Evolutionary conservation across 2,888 invertebrate genomes (phyloP), one percentile per base, ranked within the genome.

Genomic region (Microplitis manilae): DNA sequence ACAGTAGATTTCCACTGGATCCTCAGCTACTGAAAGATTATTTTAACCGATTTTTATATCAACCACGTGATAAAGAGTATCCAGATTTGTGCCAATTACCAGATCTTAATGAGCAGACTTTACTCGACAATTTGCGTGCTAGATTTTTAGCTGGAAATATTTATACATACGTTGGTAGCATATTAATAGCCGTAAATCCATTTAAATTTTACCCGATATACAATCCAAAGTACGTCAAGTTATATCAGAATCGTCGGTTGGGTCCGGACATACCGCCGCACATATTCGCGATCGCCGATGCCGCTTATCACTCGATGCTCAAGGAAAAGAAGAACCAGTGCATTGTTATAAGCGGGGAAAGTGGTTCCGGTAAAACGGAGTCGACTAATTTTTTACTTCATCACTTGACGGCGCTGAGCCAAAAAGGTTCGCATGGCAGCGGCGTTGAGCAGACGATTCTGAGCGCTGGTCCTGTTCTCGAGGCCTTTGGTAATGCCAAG

Each of bases 401-500:
- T 90, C 98, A 98, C 90, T 91, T 98, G 86, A 98, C 98, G 0
- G 97, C 98, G 7, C 92, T 98, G 76, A 97, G 96, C 90, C 98
- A 98, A 90, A 98, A 98, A 89, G 97, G 97, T 74, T 96, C 95
- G 62, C 96, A 96, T 87, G 97, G 97, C 17, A 96, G 96, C 88
- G 97, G 97, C n/a, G 97, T 98, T 2, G 98, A 98, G 90, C 98
- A 98, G 91, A 98, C 97, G 13, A 97, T 98, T 86, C 92, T 98
- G 73, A 97, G 97, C 87, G 98, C 98, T 41, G 98, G 98, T 8
- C 98, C 98, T 2, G 98, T 98, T 67, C 91, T 98, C 68, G 98
- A 98, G 93, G 98, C 98, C 6, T 98, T 98, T 90, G 98, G 98
- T n/a, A 98, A 98, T 91, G 98, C 98, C 0, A 98, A 98, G 91